Conservation (phyloP, 2,797 vertebrate genomes). For the Neopelma chrysocephalum region DNA sequence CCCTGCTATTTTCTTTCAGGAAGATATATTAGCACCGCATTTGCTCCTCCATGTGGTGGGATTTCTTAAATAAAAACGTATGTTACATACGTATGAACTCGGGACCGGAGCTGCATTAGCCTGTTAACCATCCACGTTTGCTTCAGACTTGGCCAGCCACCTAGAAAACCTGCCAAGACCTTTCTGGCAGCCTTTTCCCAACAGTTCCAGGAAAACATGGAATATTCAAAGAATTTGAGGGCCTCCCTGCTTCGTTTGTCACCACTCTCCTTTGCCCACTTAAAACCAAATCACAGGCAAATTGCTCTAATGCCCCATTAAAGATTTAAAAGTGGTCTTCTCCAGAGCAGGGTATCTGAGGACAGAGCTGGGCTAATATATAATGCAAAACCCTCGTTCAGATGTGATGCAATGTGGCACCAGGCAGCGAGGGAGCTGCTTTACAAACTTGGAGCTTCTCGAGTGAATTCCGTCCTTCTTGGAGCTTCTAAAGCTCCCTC, state of each 20-base stretch:
- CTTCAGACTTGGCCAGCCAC: constrained; percentile 60
- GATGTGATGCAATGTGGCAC: background rate
- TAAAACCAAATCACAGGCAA: constrained; percentile 54
- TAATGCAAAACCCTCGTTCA: background rate
- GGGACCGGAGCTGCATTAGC: background rate
- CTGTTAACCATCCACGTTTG: constrained; percentile 38
- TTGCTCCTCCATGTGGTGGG: constrained; percentile 56
- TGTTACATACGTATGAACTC: constrained; percentile 2
- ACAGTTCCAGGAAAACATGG: constrained; percentile 68
- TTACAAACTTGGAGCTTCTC: background rate
- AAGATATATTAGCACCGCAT: background rate
- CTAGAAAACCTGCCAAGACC: constrained; percentile 58
- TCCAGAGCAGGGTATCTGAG: constrained; percentile 43
- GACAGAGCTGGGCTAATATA: constrained; percentile 29
- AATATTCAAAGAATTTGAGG: constrained; percentile 54
- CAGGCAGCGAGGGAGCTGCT: background rate
- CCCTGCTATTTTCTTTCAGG: constrained; percentile 18
- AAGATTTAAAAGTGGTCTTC: constrained; percentile 56
- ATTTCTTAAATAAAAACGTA: constrained; percentile 54
- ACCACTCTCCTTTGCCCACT: constrained; percentile 48
- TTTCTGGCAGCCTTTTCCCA: constrained; percentile 46
- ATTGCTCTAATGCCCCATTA: constrained; percentile 66
- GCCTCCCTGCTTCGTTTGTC: constrained; percentile 43
- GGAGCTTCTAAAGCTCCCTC: background rate
- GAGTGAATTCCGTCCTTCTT: background rate